Conservation (phyloP, 2,888 invertebrate genomes). For the Linyphia triangularis region DNA sequence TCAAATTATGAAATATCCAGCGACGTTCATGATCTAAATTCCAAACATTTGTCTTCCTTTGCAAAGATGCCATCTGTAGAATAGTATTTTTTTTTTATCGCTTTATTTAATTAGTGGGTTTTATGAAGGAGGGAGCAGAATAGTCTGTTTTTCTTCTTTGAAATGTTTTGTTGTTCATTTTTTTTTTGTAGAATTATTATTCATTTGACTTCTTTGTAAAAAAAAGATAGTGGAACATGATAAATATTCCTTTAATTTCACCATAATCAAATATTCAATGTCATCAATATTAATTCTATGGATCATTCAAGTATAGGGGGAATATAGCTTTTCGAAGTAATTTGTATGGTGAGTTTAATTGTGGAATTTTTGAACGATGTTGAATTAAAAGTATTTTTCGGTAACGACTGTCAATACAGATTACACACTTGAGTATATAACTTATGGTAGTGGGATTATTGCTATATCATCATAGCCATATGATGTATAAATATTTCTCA, state of each 20-base stretch:
- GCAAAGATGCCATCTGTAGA: background rate
- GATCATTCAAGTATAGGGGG: no score
- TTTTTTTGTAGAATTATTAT: conserved; percentile 7
- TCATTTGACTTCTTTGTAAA: background rate
- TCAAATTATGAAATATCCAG: conserved; percentile 61
- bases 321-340: no score
- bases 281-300: background rate
- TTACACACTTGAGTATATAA: no score
- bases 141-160: background rate
- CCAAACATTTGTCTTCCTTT: conserved; percentile 37
- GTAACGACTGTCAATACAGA: no score
- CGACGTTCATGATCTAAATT: conserved; percentile 44
- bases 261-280: background rate
- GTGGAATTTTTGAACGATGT: no score
- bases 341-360: no score
- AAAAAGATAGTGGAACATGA: background rate
- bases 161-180: background rate
- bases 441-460: no score
- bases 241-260: background rate
- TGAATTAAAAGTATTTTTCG: no score
- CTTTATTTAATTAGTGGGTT: conserved; percentile 28
- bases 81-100: conserved; percentile 6
- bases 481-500: no score
- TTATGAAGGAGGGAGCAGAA: background rate
- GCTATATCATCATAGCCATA: no score